These are phyloP conservation scores for Acropora yongei DNA, from an alignment of 64 coral and sea anemone species.

Conservation along the genomic window DNA sequence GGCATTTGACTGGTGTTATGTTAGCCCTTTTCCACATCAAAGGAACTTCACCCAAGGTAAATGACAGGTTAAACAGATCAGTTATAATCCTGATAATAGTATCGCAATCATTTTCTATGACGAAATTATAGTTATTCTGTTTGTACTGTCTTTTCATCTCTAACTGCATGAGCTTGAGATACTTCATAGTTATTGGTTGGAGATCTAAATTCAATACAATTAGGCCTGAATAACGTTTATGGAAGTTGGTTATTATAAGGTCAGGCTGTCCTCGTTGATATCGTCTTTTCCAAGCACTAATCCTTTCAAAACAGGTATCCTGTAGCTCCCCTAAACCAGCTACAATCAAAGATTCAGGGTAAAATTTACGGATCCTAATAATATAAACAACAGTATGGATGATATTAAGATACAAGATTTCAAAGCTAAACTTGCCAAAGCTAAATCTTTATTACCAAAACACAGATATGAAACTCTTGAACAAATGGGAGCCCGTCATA, in stretches of 20 bases:
- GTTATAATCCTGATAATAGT: too few species aligned
- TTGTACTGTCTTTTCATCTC: not conserved
- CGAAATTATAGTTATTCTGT: not conserved
- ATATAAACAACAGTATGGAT: too few species aligned
- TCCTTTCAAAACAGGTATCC: not conserved
- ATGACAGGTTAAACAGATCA: too few species aligned
- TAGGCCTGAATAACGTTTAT: slow-evolving; percentile 2
- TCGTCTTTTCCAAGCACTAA: not conserved
- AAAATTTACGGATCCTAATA: not conserved
- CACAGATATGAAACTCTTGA: too few species aligned
- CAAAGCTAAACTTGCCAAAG: too few species aligned
- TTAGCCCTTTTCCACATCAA: too few species aligned
- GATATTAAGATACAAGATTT: too few species aligned
- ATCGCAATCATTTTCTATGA: not conserved
- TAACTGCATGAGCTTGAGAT: not conserved
- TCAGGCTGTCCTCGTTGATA: slow-evolving; percentile 27
- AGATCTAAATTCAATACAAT: slow-evolving; percentile 35
- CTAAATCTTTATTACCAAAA: too few species aligned
- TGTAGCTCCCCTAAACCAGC: slow-evolving; percentile 20
- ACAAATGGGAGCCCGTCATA: too few species aligned
- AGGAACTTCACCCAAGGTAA: too few species aligned
- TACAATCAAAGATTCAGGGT: not conserved
- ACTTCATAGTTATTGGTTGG: not conserved
- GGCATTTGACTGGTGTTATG: too few species aligned
- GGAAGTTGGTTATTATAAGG: not conserved